These are phyloP conservation scores for Saccopteryx leptura DNA, from an alignment of 2,113 vertebrate species.

Conservation along the genomic window DNA sequence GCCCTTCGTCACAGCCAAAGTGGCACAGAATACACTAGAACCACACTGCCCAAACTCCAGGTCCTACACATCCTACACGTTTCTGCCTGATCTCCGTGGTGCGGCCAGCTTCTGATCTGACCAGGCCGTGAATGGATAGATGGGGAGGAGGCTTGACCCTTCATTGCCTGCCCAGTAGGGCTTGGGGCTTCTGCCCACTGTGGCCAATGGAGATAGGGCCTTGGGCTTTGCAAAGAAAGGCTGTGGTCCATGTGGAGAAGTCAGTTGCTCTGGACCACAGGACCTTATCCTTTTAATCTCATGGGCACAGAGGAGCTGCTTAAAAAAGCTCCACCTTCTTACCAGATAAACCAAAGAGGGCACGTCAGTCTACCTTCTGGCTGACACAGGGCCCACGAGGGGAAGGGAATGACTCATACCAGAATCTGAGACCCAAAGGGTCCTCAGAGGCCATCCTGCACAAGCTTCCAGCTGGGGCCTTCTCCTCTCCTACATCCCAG, in stretches of 20 bases:
- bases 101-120: neutral
- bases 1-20: too few relatives aligned
- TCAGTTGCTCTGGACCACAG: neutral
- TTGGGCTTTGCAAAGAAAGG: neutral
- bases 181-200: rapidly evolving
- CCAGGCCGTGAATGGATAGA: too few relatives aligned
- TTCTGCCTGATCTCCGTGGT: rapidly evolving
- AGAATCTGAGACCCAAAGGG: neutral
- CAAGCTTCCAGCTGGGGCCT: neutral
- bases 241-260: neutral
- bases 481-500: neutral
- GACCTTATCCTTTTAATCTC: neutral
- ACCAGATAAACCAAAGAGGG: neutral
- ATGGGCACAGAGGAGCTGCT: neutral
- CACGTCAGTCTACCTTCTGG: neutral
- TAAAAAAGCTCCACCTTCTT: neutral
- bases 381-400: neutral
- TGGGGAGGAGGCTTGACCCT: neutral
- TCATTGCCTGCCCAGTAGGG: rapidly evolving
- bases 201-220: rapidly evolving
- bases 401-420: neutral
- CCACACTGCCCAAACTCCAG: neutral
- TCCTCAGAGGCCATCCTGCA: neutral
- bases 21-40: neutral
- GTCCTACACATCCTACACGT: rapidly evolving